Evolutionary conservation across 2,888 invertebrate species (phyloP), one percentile per base, ranked within the genome.

Genomic region (Calameuta idolon): DNA sequence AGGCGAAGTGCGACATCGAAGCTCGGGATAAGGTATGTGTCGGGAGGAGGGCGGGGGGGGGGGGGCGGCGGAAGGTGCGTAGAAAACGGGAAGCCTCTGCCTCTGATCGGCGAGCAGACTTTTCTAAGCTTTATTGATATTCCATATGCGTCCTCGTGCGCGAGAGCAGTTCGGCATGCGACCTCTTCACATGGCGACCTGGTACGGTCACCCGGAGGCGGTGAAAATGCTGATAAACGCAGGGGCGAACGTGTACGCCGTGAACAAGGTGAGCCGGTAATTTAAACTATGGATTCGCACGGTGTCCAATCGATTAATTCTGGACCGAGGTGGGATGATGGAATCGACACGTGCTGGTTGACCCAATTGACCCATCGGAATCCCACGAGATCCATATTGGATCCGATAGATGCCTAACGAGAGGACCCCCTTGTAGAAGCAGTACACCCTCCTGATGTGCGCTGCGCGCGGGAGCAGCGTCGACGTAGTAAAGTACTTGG

Each of bases 401-500:
- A 31, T 69, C 69, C 23, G 12, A 71, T n/a, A 5, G 40, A 40
- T 40, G 15, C 5, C 40, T 40, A 40, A 40, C 15, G 4, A 15
- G 15, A 15, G 4, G 1, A 15, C 1, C 40, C 33, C 79, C 69
- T 87, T 89, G 75, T 92, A 95, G 95, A 95, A 95, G 92, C 94
- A 95, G 83, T 95, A 95, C 92, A 94, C 95, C 86, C 91, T 96
- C 35, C 92, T 97, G 69, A 96, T 96, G 93, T 96, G 96, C 90
- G 96, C 96, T 11, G 94, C 95, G 76, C 93, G 94, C 78, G 95
- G 96, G 82, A 95, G 95, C 84, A 93, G 94, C 55, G 90, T 93
- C 30, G 93, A 94, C 34, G 92, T 95, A n/a, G 91, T 94, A 75
- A 92, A 93, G 78, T 90, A 93, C 84, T 92, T 93, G 37, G 87